Evolutionary conservation across 53 echinoderm and acorn worm genomes (phyloP).

Genomic region (Holothuria leucospilota): DNA sequence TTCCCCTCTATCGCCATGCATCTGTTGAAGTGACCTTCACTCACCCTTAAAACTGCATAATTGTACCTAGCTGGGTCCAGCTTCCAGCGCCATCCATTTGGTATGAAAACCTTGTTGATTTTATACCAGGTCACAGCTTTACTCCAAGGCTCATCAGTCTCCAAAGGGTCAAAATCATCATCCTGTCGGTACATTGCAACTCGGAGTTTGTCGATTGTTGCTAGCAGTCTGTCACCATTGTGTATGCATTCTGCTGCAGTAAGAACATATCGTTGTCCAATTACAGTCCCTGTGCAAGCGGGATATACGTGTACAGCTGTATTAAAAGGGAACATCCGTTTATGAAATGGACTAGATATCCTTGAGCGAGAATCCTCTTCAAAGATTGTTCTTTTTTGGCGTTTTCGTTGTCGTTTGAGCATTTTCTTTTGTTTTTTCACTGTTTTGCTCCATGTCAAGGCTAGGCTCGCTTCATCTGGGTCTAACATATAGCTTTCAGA

Average conservation of each 20-base stretch:
- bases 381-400: constrained; percentile 69
- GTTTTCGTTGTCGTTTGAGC: not conserved
- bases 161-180: not conserved
- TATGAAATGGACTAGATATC: constrained; percentile 56
- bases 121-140: constrained; percentile 33
- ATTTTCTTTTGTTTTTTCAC: constrained; percentile 4
- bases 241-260: constrained; percentile 94
- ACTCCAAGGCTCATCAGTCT: not conserved
- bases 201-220: constrained; percentile 51
- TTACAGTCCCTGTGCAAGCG: constrained; percentile 78
- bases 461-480: constrained; percentile 8
- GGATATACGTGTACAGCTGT: constrained; percentile 71
- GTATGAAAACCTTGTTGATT: constrained; percentile 66
- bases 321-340: constrained; percentile 68
- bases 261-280: constrained; percentile 76
- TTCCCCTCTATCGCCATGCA: constrained; percentile 68
- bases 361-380: constrained; percentile 64
- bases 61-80: constrained; percentile 42
- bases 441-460: constrained; percentile 27
- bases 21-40: constrained; percentile 32
- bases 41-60: constrained; percentile 59
- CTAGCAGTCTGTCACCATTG: constrained; percentile 60
- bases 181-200: constrained; percentile 57
- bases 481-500: not conserved
- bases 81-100: constrained; percentile 70